These are phyloP conservation scores for Urocynchramus pylzowi DNA, from an alignment of 2,113 vertebrate genomes.

Conservation along the genomic window DNA sequence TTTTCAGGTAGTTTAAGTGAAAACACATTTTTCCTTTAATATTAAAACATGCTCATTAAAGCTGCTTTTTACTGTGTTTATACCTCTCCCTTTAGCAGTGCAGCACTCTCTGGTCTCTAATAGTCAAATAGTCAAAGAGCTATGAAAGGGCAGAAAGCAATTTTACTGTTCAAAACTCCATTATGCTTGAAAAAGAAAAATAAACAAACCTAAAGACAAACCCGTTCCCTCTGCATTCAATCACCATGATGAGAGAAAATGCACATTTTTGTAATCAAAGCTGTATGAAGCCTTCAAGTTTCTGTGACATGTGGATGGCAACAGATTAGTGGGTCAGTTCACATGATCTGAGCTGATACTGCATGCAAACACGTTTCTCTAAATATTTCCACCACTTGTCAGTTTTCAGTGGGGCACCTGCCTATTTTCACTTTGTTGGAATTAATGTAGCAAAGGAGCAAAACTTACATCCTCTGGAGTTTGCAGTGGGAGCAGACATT, in stretches of 20 bases:
- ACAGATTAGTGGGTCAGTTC: constrained; percentile 1
- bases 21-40: constrained; percentile 35
- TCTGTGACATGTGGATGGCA: neutral
- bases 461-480: neutral
- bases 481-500: neutral
- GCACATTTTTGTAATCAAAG: constrained; percentile 40
- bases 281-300: constrained; percentile 5
- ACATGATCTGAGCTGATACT: neutral
- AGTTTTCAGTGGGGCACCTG: neutral
- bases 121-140: neutral
- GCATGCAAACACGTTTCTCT: neutral
- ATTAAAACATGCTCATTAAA: constrained; percentile 31
- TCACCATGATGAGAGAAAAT: constrained; percentile 30
- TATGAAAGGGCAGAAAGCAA: constrained; percentile 20
- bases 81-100: neutral
- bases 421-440: neutral
- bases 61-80: neutral
- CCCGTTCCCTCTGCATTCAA: constrained; percentile 1
- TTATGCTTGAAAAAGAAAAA: constrained; percentile 41
- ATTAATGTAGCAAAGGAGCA: neutral
- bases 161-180: constrained; percentile 39
- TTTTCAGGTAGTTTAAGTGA: constrained; percentile 38
- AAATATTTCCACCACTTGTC: neutral
- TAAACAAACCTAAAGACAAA: constrained; percentile 34
- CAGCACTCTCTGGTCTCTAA: neutral